Evolutionary conservation across 2,797 vertebrate genomes (phyloP), one percentile per base, ranked within the genome.

Genomic region (Phataginus tetradactyla): DNA sequence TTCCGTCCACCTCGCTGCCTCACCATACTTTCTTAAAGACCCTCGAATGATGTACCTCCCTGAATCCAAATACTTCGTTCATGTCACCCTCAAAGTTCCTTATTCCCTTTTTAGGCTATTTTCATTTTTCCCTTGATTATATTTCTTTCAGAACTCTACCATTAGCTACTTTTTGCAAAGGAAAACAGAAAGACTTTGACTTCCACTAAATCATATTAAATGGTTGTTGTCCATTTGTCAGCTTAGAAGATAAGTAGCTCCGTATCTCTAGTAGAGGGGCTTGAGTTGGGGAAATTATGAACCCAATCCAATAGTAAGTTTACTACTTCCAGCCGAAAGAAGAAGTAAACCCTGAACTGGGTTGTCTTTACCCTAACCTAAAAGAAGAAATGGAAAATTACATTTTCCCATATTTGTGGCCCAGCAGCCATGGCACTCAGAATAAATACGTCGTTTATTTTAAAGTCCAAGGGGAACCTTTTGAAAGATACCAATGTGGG

Each of bases 371-470:
- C 14, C 8, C 23, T 57, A 63, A 69, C 23, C n/a, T 71, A 66
- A 90, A 95, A 81, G 27, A 69, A 86, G 27, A 69, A 91, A 49
- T 0, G 4, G 37, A 14, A 90, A 64, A 93, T 79, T 92, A 92
- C 12, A 81, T 77, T 83, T 94, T 39, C 39, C 49, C 1, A 1
- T 21, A 71, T 61, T 75, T 92, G 57, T 93, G 72, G 55, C 55
- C 14, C 53, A 72, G 57, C 1, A 84, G 68, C 5, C 32, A 74
- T 1, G 2, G 17, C 42, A 64, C 17, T 90, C 29, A 81, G 72
- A 53, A 90, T 80, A 80, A 89, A 92, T 32, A 69, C 11, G 64
- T 59, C 57, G 75, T 78, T 7, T 8, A 68, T 83, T 92, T 88
- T 61, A 64, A 78, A 96, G 78, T 59, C 18, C 14, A 77, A 77